Conservation (phyloP, 2,888 invertebrate species). For the Fissipunctia ypsillon region DNA sequence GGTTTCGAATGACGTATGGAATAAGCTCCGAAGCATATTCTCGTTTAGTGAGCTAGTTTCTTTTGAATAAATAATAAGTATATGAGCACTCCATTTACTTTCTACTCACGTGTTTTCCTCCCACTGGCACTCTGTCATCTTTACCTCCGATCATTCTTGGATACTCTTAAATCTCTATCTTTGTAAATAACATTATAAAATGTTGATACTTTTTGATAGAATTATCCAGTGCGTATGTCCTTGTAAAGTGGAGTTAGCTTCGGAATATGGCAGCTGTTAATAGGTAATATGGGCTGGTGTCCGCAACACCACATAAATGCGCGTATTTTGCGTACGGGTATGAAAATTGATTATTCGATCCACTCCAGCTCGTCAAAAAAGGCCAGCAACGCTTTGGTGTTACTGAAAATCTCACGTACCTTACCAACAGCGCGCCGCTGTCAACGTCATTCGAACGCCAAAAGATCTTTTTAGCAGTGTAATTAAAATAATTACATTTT, state of each 20-base stretch:
- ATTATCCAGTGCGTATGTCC: conserved; percentile 71
- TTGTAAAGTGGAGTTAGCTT: conserved; percentile 60
- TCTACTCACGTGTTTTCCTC: conserved; percentile 38
- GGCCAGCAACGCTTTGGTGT: too few relatives aligned
- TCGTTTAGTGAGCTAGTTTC: background rate
- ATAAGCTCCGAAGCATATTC: background rate
- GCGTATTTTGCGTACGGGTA: too few relatives aligned
- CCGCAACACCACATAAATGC: too few relatives aligned
- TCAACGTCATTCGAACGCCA: background rate
- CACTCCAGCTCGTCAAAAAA: too few relatives aligned
- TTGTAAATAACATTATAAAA: conserved; percentile 67
- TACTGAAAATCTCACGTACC: too few relatives aligned
- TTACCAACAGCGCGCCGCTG: background rate
- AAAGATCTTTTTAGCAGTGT: background rate
- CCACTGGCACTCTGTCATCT: conserved; percentile 52
- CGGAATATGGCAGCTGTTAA: conserved; percentile 32
- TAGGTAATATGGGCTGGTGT: too few relatives aligned
- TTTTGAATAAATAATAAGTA: background rate
- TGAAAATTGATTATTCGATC: too few relatives aligned
- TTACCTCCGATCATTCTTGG: conserved; percentile 55
- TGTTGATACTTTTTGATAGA: conserved; percentile 73
- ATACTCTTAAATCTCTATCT: conserved; percentile 63
- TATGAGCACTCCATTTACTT: conserved; percentile 19
- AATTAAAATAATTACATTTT: background rate
- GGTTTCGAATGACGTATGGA: background rate